These are phyloP conservation scores for Cephus cinctus DNA, from an alignment of 1,140 invertebrate genomes.

Conservation along the genomic window DNA sequence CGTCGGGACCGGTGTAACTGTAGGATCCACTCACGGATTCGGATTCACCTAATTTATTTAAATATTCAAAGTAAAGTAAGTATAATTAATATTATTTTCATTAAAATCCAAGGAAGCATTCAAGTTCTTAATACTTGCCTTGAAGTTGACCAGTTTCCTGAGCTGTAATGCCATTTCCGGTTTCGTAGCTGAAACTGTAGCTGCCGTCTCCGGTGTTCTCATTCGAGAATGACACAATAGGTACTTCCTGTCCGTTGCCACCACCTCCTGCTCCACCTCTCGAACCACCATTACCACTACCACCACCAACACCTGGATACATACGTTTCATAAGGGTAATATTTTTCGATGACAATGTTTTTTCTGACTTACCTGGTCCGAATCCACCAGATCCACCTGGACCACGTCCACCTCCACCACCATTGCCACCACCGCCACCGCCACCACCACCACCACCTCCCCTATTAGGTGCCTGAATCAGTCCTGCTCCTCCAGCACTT, in stretches of 20 bases:
- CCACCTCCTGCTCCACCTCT: constrained; percentile 37
- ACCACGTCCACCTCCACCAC: constrained; percentile 13
- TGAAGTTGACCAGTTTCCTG: constrained; percentile 59
- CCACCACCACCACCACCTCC: constrained; percentile 20
- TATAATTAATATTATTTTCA: neutral
- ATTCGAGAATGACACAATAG: constrained; percentile 57
- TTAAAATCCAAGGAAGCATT: neutral
- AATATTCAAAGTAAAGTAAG: neutral
- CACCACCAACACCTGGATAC: constrained; percentile 23
- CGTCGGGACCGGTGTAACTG: constrained; percentile 67
- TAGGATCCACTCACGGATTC: constrained; percentile 57
- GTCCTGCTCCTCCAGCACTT: constrained; percentile 55
- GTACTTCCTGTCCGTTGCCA: constrained; percentile 43
- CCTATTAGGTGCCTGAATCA: constrained; percentile 41
- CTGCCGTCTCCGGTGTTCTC: constrained; percentile 57
- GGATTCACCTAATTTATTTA: constrained; percentile 27
- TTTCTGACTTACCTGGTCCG: neutral
- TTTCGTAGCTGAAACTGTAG: constrained; percentile 59
- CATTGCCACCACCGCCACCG: constrained; percentile 20
- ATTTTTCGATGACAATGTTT: neutral
- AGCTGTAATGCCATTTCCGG: constrained; percentile 62
- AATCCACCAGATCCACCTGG: constrained; percentile 30
- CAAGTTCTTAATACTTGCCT: constrained; percentile 22
- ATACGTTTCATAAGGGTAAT: constrained; percentile 14
- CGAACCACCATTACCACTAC: constrained; percentile 20